A percentile compares a stretch with the other conserved stretches of the same genome.
phyloP scores from a whole-genome alignment of 2,113 vertebrate species.

The Onychostoma macrolepis region DNA sequence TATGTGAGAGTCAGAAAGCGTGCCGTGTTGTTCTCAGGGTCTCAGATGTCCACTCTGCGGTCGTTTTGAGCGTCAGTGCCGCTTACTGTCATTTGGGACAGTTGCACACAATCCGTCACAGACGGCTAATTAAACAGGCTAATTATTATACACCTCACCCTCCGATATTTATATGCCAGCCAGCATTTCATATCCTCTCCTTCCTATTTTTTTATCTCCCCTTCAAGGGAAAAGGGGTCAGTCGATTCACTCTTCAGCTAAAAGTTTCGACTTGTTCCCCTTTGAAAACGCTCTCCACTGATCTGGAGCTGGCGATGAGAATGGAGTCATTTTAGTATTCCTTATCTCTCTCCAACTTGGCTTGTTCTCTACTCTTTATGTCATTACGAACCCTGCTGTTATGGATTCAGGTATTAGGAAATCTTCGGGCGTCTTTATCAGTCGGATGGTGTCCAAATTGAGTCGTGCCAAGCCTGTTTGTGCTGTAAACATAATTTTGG shows the following conservation, averaged over 20 bases:
- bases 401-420: slow-evolving; percentile 33
- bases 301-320: slow-evolving; percentile 12
- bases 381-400: slow-evolving; percentile 46
- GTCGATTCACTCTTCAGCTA: not conserved
- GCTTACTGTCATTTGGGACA: slow-evolving; percentile 62
- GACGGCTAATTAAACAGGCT: slow-evolving; percentile 57
- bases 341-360: slow-evolving; percentile 67
- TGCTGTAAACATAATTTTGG: slow-evolving; percentile 20
- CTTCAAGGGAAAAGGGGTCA: slow-evolving; percentile 21
- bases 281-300: slow-evolving; percentile 1
- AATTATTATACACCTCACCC: slow-evolving; percentile 44
- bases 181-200: slow-evolving; percentile 23
- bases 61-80: slow-evolving; percentile 51
- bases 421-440: slow-evolving; percentile 3
- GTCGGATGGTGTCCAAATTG: slow-evolving; percentile 20
- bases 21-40: slow-evolving; percentile 16
- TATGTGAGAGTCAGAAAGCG: slow-evolving; percentile 9
- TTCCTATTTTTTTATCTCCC: slow-evolving; percentile 25
- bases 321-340: slow-evolving; percentile 24
- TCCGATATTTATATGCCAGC: not conserved
- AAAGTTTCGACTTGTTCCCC: slow-evolving; percentile 6
- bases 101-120: slow-evolving; percentile 49
- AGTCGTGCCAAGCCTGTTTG: slow-evolving; percentile 28
- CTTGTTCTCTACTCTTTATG: slow-evolving; percentile 64
- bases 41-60: slow-evolving; percentile 58